Evolutionary conservation across 2,888 invertebrate genomes (phyloP).

Genomic region (Cenopis cana): DNA sequence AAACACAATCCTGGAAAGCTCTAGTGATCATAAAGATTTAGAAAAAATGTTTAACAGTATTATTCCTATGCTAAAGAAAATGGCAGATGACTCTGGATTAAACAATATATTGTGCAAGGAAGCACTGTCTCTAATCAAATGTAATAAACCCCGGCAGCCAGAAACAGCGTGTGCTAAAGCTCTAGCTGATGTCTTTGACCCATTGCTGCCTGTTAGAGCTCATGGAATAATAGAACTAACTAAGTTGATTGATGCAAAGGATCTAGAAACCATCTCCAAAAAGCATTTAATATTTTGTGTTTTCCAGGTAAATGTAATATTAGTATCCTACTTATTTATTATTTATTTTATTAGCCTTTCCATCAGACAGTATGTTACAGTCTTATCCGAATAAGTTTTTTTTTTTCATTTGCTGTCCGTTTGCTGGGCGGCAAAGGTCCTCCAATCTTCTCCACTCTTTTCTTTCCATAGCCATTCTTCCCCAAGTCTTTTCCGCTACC

Average conservation of each 20-base stretch:
- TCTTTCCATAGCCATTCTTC: no score
- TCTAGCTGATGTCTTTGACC: slow-evolving; percentile 88
- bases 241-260: slow-evolving; percentile 88
- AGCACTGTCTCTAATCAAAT: slow-evolving; percentile 62
- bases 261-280: slow-evolving; percentile 87
- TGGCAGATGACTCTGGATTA: slow-evolving; percentile 57
- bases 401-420: no score
- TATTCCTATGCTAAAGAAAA: slow-evolving; percentile 62
- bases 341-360: no score
- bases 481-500: no score
- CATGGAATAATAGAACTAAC: slow-evolving; percentile 91
- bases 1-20: slow-evolving; percentile 71
- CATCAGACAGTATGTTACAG: no score
- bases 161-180: slow-evolving; percentile 85
- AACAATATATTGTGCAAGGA: slow-evolving; percentile 71
- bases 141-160: slow-evolving; percentile 52
- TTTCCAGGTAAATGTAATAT: slow-evolving; percentile 86
- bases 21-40: slow-evolving; percentile 53
- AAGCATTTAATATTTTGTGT: slow-evolving; percentile 88
- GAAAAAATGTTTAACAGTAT: slow-evolving; percentile 61
- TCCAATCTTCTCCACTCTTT: no score
- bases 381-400: no score
- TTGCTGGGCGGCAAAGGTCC: no score
- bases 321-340: not conserved
- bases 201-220: slow-evolving; percentile 91